Conservation (phyloP, 1,140 invertebrate species). For the Neotoxoptera formosana region DNA sequence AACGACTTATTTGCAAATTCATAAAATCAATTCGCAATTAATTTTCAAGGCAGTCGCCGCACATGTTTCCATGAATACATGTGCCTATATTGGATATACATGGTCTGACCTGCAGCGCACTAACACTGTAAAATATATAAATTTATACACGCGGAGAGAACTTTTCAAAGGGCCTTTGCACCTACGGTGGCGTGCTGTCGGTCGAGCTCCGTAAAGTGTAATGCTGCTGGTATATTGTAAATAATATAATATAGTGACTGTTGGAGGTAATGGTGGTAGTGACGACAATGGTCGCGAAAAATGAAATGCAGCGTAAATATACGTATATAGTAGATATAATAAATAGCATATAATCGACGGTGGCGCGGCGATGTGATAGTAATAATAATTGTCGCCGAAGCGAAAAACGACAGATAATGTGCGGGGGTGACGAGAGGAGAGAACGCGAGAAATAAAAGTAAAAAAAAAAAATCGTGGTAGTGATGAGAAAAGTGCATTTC, state of each 20-base stretch:
- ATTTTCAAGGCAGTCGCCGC: too few relatives aligned
- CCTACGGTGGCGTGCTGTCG: not conserved
- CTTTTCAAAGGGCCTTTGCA: not conserved
- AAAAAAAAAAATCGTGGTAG: not conserved
- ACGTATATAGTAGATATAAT: too few relatives aligned
- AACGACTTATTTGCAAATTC: too few relatives aligned
- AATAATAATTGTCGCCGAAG: slow-evolving; percentile 28
- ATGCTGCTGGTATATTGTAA: not conserved
- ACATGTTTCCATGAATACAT: too few relatives aligned
- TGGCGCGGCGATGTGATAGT: not conserved
- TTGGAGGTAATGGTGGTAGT: not conserved
- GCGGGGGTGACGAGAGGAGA: too few relatives aligned
- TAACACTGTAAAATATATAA: not conserved
- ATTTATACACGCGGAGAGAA: not conserved
- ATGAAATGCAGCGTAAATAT: not conserved
- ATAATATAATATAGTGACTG: not conserved
- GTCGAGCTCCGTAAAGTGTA: not conserved
- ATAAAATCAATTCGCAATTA: too few relatives aligned
- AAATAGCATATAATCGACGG: not conserved
- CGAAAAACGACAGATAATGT: slow-evolving; percentile 49
- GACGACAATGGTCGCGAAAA: not conserved
- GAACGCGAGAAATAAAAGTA: too few relatives aligned
- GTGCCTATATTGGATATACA: too few relatives aligned
- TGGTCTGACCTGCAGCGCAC: too few relatives aligned
- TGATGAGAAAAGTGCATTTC: slow-evolving; percentile 44